These are phyloP conservation scores for Oscheius sp. DNA, from an alignment of 2,888 invertebrate genomes.

Conservation along the genomic window DNA sequence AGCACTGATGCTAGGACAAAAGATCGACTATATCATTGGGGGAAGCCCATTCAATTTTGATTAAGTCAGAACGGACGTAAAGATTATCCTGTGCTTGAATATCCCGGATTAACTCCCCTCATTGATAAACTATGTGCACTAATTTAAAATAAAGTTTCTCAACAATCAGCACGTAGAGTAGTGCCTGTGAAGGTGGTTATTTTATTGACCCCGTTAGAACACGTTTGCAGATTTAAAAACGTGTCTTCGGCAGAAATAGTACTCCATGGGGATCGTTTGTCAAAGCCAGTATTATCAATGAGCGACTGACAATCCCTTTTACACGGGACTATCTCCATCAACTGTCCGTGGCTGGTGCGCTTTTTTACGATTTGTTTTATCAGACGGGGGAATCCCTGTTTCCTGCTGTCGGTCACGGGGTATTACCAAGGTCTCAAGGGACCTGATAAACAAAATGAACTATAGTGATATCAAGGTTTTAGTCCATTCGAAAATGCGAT, in stretches of 20 bases:
- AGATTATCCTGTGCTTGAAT: too few species aligned
- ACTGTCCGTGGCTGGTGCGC: slow-evolving; percentile 15
- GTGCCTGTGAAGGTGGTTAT: too few species aligned
- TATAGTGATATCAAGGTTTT: background rate
- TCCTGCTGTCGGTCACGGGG: slow-evolving; percentile 11
- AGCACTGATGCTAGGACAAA: too few species aligned
- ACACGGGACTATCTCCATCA: background rate
- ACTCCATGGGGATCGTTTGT: too few species aligned
- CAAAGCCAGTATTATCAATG: too few species aligned
- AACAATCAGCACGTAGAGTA: too few species aligned
- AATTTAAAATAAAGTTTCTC: too few species aligned
- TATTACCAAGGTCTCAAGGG: background rate
- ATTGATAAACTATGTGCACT: too few species aligned
- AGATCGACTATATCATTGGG: too few species aligned
- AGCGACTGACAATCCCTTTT: too few species aligned
- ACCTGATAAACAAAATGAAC: slow-evolving; percentile 7
- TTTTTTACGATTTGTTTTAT: background rate
- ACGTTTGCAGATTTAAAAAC: background rate
- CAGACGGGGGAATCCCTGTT: slow-evolving; percentile 8
- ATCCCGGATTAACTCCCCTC: too few species aligned
- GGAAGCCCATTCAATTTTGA: background rate
- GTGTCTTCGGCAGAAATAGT: background rate
- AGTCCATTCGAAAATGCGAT: background rate
- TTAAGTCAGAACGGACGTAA: background rate
- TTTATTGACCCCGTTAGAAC: too few species aligned